A percentile compares a stretch with the other conserved stretches of the same genome.
Conservation (phyloP, 2,888 invertebrate species). For the Drosophila eohydei region DNA sequence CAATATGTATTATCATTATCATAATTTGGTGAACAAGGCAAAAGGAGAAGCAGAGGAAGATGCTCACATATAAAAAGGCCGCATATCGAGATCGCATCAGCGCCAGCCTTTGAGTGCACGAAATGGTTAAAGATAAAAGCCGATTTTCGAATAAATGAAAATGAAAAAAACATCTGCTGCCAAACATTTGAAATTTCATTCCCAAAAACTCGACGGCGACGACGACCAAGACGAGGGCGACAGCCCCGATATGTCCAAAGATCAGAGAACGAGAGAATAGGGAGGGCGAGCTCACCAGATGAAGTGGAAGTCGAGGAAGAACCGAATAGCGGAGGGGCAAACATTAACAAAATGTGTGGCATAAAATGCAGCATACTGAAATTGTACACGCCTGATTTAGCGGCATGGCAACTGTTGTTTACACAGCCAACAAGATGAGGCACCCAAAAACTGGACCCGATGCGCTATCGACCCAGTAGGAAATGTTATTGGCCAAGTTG, state of each 20-base stretch:
- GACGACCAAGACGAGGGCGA: conserved; percentile 25
- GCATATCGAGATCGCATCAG: conserved; percentile 56
- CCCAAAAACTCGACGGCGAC: conserved; percentile 33
- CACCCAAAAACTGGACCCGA: conserved; percentile 44
- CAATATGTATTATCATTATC: conserved; percentile 60
- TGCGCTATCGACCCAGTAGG: conserved; percentile 32
- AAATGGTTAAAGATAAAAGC: conserved; percentile 62
- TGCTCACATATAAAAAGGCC: conserved; percentile 26
- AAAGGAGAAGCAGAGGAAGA: conserved; percentile 19
- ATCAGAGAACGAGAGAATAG: background rate
- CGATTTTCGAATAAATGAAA: conserved; percentile 52
- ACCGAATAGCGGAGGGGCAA: conserved; percentile 19
- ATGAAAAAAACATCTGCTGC: conserved; percentile 68
- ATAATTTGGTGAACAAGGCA: conserved; percentile 60
- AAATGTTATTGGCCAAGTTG: conserved; percentile 11
- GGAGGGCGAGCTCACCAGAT: conserved; percentile 1
- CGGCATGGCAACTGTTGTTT: conserved; percentile 68
- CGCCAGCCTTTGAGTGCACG: conserved; percentile 49
- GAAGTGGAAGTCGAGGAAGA: conserved; percentile 20
- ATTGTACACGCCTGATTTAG: conserved; percentile 71
- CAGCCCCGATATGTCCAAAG: conserved; percentile 13
- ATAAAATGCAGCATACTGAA: conserved; percentile 64
- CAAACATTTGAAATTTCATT: conserved; percentile 65
- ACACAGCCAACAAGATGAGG: conserved; percentile 65
- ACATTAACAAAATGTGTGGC: conserved; percentile 64